A percentile compares a stretch with the other conserved stretches of the same genome.
Conservation (phyloP, 2,888 invertebrate species). For the Selenia dentaria region DNA sequence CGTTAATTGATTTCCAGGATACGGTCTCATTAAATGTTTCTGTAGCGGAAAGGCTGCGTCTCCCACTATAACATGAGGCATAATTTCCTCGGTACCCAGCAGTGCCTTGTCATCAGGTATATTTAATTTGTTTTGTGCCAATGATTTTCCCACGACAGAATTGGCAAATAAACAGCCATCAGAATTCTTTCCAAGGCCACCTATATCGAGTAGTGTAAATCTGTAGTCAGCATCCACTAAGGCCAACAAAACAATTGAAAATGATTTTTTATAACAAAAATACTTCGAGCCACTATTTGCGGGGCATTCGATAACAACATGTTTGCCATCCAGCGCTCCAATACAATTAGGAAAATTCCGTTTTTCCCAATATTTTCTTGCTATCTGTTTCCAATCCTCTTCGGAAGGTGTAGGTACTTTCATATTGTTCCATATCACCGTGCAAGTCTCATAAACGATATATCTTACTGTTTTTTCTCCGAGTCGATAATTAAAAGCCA, state of each 20-base stretch:
- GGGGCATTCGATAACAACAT: no score
- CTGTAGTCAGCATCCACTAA: conserved; percentile 25
- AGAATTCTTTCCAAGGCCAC: conserved; percentile 21
- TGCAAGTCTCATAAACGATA: conserved; percentile 10
- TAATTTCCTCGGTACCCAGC: neutral
- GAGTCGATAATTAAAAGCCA: conserved; percentile 7
- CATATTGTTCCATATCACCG: conserved; percentile 2
- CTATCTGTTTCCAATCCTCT: no score
- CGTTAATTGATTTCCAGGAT: neutral
- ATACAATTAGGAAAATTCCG: no score
- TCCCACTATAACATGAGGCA: neutral
- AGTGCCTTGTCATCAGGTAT: neutral
- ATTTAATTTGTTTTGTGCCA: neutral
- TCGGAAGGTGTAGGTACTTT: no score
- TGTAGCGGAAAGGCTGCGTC: neutral
- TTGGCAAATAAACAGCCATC: conserved; percentile 20
- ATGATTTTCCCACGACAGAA: conserved; percentile 3
- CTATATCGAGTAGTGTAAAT: conserved; percentile 26
- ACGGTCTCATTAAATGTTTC: neutral
- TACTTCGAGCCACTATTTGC: neutral
- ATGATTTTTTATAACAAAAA: conserved; percentile 17
- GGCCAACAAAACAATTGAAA: conserved; percentile 26
- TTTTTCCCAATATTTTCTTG: no score
- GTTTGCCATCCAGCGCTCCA: no score
- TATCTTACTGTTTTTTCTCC: conserved; percentile 13